phyloP scores from a whole-genome alignment of 2,888 invertebrate species.

The Andrena flavipes region DNA sequence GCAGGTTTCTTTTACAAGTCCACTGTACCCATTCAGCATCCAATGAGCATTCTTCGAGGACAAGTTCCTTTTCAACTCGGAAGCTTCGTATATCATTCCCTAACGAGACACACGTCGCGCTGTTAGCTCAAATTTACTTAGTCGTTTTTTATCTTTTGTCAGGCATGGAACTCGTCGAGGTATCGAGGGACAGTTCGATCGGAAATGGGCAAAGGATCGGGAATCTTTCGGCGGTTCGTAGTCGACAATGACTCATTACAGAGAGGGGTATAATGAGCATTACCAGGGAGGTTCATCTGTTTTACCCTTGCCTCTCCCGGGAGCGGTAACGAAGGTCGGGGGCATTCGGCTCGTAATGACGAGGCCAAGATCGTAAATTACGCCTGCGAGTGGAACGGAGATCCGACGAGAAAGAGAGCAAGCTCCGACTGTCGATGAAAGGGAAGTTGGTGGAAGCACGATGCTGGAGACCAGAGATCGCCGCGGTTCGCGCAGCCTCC shows the following conservation, averaged over 20 bases:
- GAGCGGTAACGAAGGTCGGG: conserved; percentile 56
- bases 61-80: not conserved
- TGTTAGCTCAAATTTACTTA: not conserved
- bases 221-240: conserved; percentile 27
- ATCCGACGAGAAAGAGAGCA: conserved; percentile 30
- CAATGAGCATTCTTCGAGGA: not conserved
- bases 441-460: conserved; percentile 63
- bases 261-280: conserved; percentile 27
- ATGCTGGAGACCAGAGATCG: conserved; percentile 55
- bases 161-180: not conserved
- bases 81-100: conserved; percentile 1
- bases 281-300: conserved; percentile 39
- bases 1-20: conserved; percentile 16
- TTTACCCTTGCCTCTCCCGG: conserved; percentile 43
- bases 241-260: conserved; percentile 41
- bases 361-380: conserved; percentile 75
- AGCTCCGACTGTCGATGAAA: conserved; percentile 65
- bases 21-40: not conserved
- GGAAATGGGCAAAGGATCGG: conserved; percentile 13
- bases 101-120: conserved; percentile 14
- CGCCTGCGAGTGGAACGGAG: conserved; percentile 52
- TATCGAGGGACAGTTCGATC: not conserved
- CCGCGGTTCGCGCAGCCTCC: conserved; percentile 25
- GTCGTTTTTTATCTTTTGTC: not conserved
- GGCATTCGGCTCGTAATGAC: conserved; percentile 71